phyloP scores from a whole-genome alignment of 2,888 invertebrate genomes.

The Tiliacea citrago region DNA sequence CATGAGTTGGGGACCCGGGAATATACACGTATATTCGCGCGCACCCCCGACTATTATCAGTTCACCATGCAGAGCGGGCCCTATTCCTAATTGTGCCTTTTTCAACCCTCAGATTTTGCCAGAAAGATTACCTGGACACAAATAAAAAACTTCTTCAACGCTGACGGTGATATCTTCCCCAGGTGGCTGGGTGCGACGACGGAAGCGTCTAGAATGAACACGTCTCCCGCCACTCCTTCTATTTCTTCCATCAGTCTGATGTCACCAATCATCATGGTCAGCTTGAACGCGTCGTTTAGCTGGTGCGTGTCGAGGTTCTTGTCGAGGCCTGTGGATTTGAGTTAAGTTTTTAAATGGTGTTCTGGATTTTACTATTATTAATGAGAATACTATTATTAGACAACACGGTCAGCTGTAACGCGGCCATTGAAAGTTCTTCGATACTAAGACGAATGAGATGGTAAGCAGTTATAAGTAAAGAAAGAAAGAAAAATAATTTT shows the following conservation, averaged over 20 bases:
- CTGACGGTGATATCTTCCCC: slow-evolving; percentile 94
- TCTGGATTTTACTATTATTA: neutral
- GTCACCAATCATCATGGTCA: slow-evolving; percentile 96
- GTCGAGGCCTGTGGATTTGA: slow-evolving; percentile 75
- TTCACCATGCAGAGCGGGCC: neutral
- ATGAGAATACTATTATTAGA: too few species aligned
- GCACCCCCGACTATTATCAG: neutral
- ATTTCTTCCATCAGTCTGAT: slow-evolving; percentile 94
- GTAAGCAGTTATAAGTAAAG: neutral
- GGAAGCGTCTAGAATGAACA: slow-evolving; percentile 94
- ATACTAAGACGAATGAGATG: neutral
- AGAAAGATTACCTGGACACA: slow-evolving; percentile 91
- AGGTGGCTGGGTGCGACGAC: slow-evolving; percentile 94
- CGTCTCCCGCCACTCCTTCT: slow-evolving; percentile 95
- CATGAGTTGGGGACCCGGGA: neutral
- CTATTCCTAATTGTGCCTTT: neutral
- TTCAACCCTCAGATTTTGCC: neutral
- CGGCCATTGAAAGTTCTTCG: neutral
- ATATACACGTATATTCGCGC: neutral
- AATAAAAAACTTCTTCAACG: slow-evolving; percentile 95
- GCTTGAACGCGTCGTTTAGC: slow-evolving; percentile 94
- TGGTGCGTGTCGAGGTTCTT: slow-evolving; percentile 92
- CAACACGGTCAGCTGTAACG: neutral
- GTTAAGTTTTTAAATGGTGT: too few species aligned
- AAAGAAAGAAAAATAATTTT: too few species aligned